Evolutionary conservation across 2,888 invertebrate species (phyloP).

Genomic region (Cheilosia soror): DNA sequence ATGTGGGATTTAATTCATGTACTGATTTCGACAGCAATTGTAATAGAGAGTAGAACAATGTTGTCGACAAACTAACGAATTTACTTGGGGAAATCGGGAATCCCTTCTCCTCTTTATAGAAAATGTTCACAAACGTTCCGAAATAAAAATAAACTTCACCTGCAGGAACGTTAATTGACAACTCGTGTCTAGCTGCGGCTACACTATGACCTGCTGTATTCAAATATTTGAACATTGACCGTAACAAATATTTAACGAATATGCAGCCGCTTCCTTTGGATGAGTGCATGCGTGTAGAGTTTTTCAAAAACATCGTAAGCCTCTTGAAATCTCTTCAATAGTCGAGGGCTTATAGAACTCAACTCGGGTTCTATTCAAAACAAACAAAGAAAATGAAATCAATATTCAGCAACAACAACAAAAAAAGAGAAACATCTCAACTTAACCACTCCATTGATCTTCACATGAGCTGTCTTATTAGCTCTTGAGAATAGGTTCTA

Average conservation of each 20-base stretch:
- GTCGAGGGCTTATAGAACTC: slow-evolving; percentile 46
- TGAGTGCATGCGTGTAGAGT: slow-evolving; percentile 43
- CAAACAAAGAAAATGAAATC: slow-evolving; percentile 67
- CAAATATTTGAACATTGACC: slow-evolving; percentile 43
- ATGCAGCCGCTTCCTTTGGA: slow-evolving; percentile 55
- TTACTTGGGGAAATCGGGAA: too few species aligned
- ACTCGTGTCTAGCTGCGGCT: slow-evolving; percentile 29
- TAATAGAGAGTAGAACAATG: too few species aligned
- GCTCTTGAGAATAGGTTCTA: slow-evolving; percentile 43
- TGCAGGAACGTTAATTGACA: slow-evolving; percentile 33
- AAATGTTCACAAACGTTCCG: too few species aligned
- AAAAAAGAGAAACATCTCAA: slow-evolving; percentile 30
- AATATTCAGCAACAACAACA: slow-evolving; percentile 52
- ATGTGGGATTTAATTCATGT: too few species aligned
- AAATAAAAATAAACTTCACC: too few species aligned
- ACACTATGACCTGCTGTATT: slow-evolving; percentile 30
- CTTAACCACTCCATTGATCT: slow-evolving; percentile 40
- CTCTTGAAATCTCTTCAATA: slow-evolving; percentile 62
- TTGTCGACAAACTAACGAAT: too few species aligned
- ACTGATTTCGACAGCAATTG: too few species aligned
- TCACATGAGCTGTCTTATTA: slow-evolving; percentile 62
- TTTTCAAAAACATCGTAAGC: slow-evolving; percentile 56
- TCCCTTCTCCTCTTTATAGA: too few species aligned
- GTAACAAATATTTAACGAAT: slow-evolving; percentile 55
- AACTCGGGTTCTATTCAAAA: slow-evolving; percentile 54